These are phyloP conservation scores for Sinocyclocheilus anophthalmus DNA, from an alignment of 2,113 vertebrate species.

Conservation along the genomic window DNA sequence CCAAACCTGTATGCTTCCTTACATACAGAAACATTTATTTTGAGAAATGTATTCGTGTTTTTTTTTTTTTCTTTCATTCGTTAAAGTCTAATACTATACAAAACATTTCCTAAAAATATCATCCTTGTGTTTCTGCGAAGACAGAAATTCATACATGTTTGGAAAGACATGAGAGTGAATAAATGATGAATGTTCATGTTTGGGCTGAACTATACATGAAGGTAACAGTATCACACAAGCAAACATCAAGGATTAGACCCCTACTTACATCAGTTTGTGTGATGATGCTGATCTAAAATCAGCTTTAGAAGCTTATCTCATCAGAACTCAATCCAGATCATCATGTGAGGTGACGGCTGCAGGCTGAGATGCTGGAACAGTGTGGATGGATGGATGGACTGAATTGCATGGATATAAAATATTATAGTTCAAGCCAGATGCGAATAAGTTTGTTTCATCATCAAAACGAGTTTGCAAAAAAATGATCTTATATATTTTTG, in stretches of 20 bases:
- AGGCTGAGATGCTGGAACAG: background rate
- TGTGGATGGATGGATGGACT: background rate
- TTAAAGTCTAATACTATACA: no score
- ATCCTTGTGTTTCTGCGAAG: background rate
- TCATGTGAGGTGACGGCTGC: background rate
- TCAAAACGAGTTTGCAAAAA: background rate
- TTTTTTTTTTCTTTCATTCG: no score
- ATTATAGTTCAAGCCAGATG: background rate
- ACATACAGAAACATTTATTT: no score
- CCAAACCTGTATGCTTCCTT: no score
- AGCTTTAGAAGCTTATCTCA: slow-evolving; percentile 9
- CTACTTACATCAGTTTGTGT: background rate
- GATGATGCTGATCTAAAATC: background rate
- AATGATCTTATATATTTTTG: background rate
- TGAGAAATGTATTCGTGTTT: no score
- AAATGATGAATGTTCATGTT: background rate
- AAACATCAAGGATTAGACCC: background rate
- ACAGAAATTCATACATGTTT: background rate
- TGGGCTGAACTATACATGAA: background rate
- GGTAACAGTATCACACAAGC: background rate
- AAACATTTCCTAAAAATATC: background rate
- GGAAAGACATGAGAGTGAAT: background rate
- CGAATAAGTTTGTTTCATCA: background rate
- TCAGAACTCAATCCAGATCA: background rate
- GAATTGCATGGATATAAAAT: background rate